Base-by-base conservation (phyloP, 2,113 vertebrate genomes). In the Platysteira castanea region DNA sequence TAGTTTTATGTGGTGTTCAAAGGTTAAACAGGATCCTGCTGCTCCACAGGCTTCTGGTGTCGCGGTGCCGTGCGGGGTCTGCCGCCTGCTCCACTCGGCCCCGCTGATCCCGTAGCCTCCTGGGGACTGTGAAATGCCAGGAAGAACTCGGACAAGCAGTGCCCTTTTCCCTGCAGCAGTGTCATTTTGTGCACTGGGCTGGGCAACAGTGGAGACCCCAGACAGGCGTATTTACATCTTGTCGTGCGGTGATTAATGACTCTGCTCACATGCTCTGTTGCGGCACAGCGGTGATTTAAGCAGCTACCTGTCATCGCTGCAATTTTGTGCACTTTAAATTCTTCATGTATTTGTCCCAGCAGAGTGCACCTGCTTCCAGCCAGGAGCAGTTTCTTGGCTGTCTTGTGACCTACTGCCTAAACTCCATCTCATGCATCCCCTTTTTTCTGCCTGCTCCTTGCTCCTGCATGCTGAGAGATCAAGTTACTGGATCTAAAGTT, bases 231-330 rank as follows among this genome's bases (percentile, higher is more conserved):
- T 84, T 95, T 93, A 44, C 64, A 12, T 73, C 74, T 60, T 71
- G 91, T 94, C 84, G 7, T 3, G 1, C 39, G 4, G 82, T 85
- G 93, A 88, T 91, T 17, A 85, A 93, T 74, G 79, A 65, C 93
- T 53, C 35, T n/a, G 80, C 86, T 96, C 91, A 69, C 87, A 8
- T 33, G 94, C 91, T 77, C 56, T 81, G 0, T 44, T 78, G 95
- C 92, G 3, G 87, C 87, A 74, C 2, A 0, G 63, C 0, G 1
- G 71, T 77, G 75, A 77, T 85, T 83, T 77, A 52, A 68, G 10
- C 83, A 77, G 76, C 50, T 89, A 37, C 92, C 83, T 93, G 95
- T 95, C 95, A 84, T 81, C 89, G 3, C 92, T 69, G 90, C 57
- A 71, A 65, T 92, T 78, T 47, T 11, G 9, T 78, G 80, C 61